These are phyloP conservation scores for Cancer borealis DNA, from an alignment of 2,888 invertebrate genomes.

Conservation along the genomic window DNA sequence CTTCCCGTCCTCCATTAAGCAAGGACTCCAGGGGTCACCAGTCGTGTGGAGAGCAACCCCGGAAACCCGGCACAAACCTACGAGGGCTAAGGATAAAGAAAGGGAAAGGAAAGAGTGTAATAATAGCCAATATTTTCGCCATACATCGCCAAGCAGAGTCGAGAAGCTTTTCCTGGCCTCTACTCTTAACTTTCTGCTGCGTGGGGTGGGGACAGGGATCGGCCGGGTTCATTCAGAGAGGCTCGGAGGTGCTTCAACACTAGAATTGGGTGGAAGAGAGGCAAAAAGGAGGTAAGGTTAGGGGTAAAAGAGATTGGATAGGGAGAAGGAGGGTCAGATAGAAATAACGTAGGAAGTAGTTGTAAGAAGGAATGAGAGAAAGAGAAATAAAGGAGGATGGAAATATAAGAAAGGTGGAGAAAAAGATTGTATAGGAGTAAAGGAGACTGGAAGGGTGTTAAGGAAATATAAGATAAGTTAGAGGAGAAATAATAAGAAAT, in stretches of 20 bases:
- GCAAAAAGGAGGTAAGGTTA: background rate
- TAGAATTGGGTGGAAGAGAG: background rate
- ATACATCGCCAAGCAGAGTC: slow-evolving; percentile 29
- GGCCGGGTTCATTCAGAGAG: slow-evolving; percentile 1
- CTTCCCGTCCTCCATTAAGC: slow-evolving; percentile 14
- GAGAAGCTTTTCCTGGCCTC: background rate
- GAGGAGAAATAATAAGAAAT: background rate
- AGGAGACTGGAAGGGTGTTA: background rate
- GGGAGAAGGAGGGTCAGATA: background rate
- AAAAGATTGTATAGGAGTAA: background rate
- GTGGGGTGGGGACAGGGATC: background rate
- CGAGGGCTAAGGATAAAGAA: background rate
- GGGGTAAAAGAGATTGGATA: slow-evolving; percentile 31
- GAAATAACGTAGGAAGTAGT: background rate
- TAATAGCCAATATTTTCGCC: slow-evolving; percentile 43
- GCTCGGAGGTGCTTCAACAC: background rate
- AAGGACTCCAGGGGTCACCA: slow-evolving; percentile 1
- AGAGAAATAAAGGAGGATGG: background rate
- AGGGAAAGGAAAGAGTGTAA: slow-evolving; percentile 1
- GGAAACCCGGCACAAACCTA: background rate
- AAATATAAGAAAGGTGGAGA: background rate
- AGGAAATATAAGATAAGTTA: background rate
- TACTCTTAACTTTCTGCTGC: background rate
- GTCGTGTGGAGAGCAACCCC: background rate
- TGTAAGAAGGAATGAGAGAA: background rate